Percentiles rank a stretch among this genome's conserved stretches.
Evolutionary conservation across 2,113 vertebrate genomes (phyloP).

Genomic region (Chionis minor): DNA sequence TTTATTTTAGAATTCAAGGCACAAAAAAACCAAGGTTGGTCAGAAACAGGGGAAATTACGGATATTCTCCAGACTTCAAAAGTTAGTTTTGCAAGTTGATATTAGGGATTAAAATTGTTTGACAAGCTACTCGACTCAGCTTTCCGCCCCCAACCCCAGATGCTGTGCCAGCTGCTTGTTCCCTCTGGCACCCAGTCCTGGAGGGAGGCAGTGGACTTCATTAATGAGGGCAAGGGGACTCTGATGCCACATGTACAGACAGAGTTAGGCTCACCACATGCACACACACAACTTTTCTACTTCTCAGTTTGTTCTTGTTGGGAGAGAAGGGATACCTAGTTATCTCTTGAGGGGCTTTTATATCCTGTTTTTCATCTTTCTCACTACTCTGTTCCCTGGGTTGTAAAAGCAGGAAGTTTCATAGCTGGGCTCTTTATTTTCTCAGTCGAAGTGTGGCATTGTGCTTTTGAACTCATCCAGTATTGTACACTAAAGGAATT

Average conservation of each 20-base stretch:
- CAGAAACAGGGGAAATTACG: background rate
- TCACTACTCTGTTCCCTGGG: background rate
- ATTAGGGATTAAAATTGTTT: background rate
- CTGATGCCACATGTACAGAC: fast-evolving
- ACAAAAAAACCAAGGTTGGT: background rate
- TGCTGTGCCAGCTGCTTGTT: background rate
- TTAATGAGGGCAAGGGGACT: background rate
- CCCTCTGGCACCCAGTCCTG: background rate
- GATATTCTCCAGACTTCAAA: background rate
- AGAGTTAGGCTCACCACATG: background rate
- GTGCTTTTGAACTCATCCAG: background rate
- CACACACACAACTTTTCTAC: background rate
- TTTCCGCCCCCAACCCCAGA: background rate
- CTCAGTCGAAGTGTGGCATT: background rate
- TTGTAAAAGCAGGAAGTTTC: background rate
- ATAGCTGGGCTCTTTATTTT: background rate
- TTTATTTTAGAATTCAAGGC: background rate
- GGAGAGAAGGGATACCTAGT: background rate
- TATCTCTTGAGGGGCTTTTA: background rate
- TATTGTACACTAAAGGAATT: background rate
- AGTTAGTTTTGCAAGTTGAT: background rate
- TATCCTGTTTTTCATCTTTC: background rate
- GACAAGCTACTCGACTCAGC: background rate
- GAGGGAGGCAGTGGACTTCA: background rate
- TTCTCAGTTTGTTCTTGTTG: background rate